These are phyloP conservation scores for Sinella curviseta DNA, from an alignment of 1,140 invertebrate genomes.

Conservation along the genomic window DNA sequence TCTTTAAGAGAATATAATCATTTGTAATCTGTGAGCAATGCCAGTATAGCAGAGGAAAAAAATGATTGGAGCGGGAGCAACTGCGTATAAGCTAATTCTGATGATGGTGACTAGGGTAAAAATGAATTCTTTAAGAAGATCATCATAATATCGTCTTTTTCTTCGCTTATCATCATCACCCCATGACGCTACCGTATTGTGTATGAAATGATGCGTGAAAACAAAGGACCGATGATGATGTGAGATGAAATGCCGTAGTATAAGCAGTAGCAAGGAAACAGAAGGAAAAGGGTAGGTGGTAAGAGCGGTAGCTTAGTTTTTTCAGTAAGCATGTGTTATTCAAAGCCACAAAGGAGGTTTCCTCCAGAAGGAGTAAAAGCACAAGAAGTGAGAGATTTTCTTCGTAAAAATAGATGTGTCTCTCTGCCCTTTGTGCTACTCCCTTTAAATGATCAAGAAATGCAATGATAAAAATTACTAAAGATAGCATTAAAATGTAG, in stretches of 20 bases:
- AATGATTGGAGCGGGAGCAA: no score
- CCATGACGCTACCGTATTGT: slow-evolving; percentile 41
- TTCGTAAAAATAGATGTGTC: background rate
- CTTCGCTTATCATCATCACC: slow-evolving; percentile 21
- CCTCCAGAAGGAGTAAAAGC: background rate
- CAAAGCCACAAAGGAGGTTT: slow-evolving; percentile 2
- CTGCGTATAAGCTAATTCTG: no score
- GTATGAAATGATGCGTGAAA: slow-evolving; percentile 46
- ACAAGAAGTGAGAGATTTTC: background rate
- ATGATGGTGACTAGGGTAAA: no score
- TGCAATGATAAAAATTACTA: no score
- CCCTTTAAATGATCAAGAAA: no score
- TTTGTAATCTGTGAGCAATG: no score
- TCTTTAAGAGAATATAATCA: background rate
- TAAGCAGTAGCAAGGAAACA: background rate
- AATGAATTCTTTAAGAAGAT: background rate
- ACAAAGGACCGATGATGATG: slow-evolving; percentile 28
- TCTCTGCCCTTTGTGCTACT: background rate
- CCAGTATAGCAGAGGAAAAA: background rate
- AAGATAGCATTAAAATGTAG: no score
- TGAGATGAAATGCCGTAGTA: background rate
- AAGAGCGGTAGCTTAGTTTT: background rate
- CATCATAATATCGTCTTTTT: no score
- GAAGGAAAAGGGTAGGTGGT: background rate
- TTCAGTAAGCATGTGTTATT: background rate